Evolutionary conservation across 2,797 vertebrate species (phyloP).

Genomic region (Anguilla megastoma): DNA sequence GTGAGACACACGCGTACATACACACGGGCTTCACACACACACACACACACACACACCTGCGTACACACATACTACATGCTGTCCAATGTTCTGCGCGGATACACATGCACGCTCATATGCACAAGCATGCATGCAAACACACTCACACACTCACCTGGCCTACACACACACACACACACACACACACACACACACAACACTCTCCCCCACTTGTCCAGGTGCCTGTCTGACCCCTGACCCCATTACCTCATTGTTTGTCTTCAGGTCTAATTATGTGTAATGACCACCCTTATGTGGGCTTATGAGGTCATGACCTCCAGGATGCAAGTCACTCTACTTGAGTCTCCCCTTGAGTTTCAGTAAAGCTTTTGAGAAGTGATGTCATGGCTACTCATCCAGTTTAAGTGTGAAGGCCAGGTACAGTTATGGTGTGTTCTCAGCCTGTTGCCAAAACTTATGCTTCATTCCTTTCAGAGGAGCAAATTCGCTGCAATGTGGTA

Average conservation of each 20-base stretch:
- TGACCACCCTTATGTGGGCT: neutral
- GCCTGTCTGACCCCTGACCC: slow-evolving; percentile 27
- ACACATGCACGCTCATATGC: neutral
- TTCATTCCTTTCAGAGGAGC: neutral
- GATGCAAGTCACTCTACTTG: neutral
- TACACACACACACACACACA: neutral
- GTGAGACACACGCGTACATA: neutral
- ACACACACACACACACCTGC: neutral
- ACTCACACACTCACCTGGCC: neutral
- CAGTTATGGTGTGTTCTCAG: neutral
- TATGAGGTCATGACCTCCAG: neutral
- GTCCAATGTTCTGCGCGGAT: neutral
- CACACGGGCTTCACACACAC: neutral
- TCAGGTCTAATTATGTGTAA: slow-evolving; percentile 46
- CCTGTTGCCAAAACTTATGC: neutral
- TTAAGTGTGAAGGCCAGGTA: neutral
- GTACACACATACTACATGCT: neutral
- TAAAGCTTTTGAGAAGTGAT: neutral
- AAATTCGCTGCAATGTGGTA: neutral
- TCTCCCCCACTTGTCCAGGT: slow-evolving; percentile 43
- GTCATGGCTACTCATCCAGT: neutral
- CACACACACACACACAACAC: slow-evolving; percentile 47
- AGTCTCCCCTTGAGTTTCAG: neutral
- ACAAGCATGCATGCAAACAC: slow-evolving; percentile 21
- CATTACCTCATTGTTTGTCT: neutral